A percentile compares a stretch with the other conserved stretches of the same genome.
Evolutionary conservation across 2,113 vertebrate species (phyloP).

Genomic region (Megalops atlanticus): DNA sequence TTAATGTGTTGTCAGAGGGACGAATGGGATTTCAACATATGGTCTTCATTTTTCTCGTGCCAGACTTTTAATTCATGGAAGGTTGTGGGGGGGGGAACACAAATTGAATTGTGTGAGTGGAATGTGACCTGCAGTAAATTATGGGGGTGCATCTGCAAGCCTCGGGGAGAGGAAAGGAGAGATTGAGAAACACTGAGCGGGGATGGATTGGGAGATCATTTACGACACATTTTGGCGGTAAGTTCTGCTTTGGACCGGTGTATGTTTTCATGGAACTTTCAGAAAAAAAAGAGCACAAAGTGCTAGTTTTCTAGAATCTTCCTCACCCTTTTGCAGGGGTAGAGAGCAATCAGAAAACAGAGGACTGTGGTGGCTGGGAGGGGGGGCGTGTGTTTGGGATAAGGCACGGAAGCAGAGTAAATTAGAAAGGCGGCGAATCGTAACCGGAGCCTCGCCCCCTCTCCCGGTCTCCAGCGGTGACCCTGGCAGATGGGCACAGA

Average conservation of each 20-base stretch:
- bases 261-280: constrained; percentile 2
- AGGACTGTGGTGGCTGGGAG: constrained; percentile 37
- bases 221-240: background rate
- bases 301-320: background rate
- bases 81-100: no score
- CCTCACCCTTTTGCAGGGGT: constrained; percentile 18
- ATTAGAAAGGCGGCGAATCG: constrained; percentile 72
- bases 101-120: constrained; percentile 61
- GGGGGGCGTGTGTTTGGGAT: constrained; percentile 73
- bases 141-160: constrained; percentile 38
- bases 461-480: constrained; percentile 56
- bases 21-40: constrained; percentile 63
- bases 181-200: constrained; percentile 36
- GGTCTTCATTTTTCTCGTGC: constrained; percentile 57
- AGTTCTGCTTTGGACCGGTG: constrained; percentile 23
- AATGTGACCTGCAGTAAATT: constrained; percentile 55
- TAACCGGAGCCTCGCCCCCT: constrained; percentile 66
- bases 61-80: constrained; percentile 46
- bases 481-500: constrained; percentile 73
- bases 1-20: constrained; percentile 54
- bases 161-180: constrained; percentile 44
- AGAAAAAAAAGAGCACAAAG: background rate
- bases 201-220: constrained; percentile 17
- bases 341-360: constrained; percentile 33
- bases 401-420: constrained; percentile 71